Base-by-base conservation (phyloP, 2,113 vertebrate genomes). In the Mohoua ochrocephala region DNA sequence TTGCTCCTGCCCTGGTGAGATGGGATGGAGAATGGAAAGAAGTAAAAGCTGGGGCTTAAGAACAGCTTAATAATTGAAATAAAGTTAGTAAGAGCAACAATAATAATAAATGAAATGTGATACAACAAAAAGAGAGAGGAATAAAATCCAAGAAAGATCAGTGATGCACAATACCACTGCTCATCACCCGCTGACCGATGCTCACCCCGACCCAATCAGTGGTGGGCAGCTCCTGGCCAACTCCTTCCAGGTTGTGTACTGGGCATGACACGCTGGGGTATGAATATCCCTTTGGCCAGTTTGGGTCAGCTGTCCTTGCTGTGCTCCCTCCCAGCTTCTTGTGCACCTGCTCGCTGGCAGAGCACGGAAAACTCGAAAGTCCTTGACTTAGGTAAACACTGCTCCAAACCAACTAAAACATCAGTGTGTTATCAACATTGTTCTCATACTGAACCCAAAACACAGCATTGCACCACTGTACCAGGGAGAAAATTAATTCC, bases 141-240 rank as follows among this genome's bases (percentile, higher is more conserved):
- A 24, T 33, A 49, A 77, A 63, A 74, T 35, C 44, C 19, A 23
- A 28, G 22, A 15, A 49, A 27, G 24, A 23, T 4, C 24, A 23
- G 30, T 19, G 63, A 42, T 7, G 12, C 41, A 53, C 4, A 23
- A 7, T 5, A 14, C 7, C 41, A 35, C 17, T 49, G 21, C 54
- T 54, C 41, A 76, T n/a, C 24, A 31, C 21, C 10, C 0, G 0
- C 79, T 56, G 54, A 42, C n/a, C 63, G 69, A 28, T 7, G 49
- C 63, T 31, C 56, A 90, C 56, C 49, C 56, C 5, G 5, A 5
- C 22, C 56, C 1, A 2, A 37, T 2, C 26, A 35, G 26, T 2
- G 11, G 27, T 6, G 41, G 71, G 63, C 41, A 42, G n/a, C 24
- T 35, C 47, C 64, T 13, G 74, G 74, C 30, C n/a, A 63, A 2